These are phyloP conservation scores for Erinaceus europaeus DNA, from an alignment of 2,113 vertebrate genomes.

Conservation along the genomic window DNA sequence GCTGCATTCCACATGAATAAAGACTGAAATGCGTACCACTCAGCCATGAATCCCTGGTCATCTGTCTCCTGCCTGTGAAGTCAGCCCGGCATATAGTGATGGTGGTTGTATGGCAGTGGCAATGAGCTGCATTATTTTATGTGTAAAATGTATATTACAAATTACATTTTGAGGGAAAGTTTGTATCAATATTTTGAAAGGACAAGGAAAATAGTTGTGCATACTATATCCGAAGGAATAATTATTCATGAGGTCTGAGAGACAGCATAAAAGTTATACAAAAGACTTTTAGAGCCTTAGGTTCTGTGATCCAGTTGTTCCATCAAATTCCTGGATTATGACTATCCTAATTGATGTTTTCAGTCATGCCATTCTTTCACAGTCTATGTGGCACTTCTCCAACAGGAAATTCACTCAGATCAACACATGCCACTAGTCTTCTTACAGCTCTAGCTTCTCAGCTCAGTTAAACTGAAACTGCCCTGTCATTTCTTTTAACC, in stretches of 20 bases:
- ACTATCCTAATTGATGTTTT: neutral
- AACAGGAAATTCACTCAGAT: conserved; percentile 4
- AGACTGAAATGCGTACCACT: no score
- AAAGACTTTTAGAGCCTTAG: no score
- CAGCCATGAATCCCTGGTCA: no score
- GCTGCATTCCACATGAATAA: no score
- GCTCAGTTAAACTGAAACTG: neutral
- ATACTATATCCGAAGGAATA: neutral
- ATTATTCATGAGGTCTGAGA: no score
- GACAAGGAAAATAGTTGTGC: neutral
- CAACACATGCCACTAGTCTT: neutral
- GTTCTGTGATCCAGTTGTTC: no score
- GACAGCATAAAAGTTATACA: no score
- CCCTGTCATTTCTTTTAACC: conserved; percentile 39
- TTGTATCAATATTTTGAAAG: neutral
- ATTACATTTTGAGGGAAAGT: neutral
- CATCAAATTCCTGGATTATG: neutral
- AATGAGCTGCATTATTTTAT: neutral
- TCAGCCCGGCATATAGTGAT: no score
- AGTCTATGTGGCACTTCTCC: neutral
- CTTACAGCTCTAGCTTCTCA: neutral
- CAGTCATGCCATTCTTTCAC: neutral
- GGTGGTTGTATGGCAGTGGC: neutral
- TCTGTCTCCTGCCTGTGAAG: no score
- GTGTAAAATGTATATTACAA: neutral